Evolutionary conservation across 1,140 invertebrate species (phyloP), one percentile per base, ranked within the genome.

Genomic region (Hyphantria cunea): DNA sequence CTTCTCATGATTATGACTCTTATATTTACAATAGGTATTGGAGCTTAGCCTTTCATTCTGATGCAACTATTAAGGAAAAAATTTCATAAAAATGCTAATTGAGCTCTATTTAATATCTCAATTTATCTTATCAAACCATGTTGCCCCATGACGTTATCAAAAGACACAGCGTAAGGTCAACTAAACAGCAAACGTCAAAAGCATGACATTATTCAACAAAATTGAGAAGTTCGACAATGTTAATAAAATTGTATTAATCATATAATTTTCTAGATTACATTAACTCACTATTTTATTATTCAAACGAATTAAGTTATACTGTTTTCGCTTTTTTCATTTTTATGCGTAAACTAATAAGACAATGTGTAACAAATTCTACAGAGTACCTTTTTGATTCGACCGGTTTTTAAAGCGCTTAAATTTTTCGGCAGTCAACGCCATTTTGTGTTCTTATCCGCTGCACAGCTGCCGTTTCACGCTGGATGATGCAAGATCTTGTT

Each of bases 341-440:
- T 44, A 44, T 9, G 17, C 17, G 5, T 3, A 3, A 25, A 25
- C 5, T 25, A 25, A 1, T 5, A 3, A 25, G 17, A 25, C 1
- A 39, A 39, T 39, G n/a, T 39, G 37, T 10, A 39, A 39, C 37
- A 39, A 10, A 10, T 39, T n/a, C 9, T 39, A n/a, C n/a, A 39
- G 37, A 39, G 0, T 7, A 39, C 7, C 37, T 3, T 39, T 39
- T 72, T 56, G 31, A 78, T 68, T 76, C 65, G 76, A 78, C 79
- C 76, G 79, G 66, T 41, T 90, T 82, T 80, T 88, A 85, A 84
- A 87, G 83, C 86, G 88, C 86, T 89, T 87, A 74, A 58, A 64
- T 54, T 12, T 11, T 15, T 25, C 62, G 61, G 42, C 32, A 69
- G 66, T 67, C 74, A 86, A 79, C 87, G 87, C 87, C 87, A 90